Conservation (phyloP, 2,113 vertebrate species). For the Lichenostomus cassidix region DNA sequence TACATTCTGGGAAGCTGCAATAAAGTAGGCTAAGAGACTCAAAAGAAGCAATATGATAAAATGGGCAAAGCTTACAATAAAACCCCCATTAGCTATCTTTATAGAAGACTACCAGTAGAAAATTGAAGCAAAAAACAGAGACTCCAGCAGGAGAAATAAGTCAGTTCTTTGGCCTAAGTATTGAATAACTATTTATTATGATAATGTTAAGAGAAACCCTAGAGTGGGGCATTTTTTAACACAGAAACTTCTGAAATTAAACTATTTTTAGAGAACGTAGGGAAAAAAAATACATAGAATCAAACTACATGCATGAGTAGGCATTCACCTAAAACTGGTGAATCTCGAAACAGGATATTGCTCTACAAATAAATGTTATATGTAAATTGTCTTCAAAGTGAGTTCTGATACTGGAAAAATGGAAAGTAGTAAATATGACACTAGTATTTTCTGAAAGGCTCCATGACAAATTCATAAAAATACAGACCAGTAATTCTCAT, state of each 20-base stretch:
- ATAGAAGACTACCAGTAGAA: background rate
- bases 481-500: background rate
- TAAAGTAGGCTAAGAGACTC: background rate
- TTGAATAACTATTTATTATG: background rate
- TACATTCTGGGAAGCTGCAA: background rate
- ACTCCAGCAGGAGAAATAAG: background rate
- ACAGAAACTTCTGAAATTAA: background rate
- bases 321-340: background rate
- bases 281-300: background rate
- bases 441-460: background rate
- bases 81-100: background rate
- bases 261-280: background rate
- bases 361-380: background rate
- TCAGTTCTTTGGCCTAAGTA: background rate
- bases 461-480: background rate
- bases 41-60: background rate
- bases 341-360: background rate
- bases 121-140: background rate
- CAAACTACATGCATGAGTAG: background rate
- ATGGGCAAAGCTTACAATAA: background rate
- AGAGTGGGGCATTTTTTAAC: background rate
- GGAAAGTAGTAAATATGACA: background rate
- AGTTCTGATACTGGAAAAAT: background rate
- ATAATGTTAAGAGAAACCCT: background rate
- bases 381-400: background rate